Conservation (phyloP, 2,888 invertebrate species). For the Heliconius ethilla region DNA sequence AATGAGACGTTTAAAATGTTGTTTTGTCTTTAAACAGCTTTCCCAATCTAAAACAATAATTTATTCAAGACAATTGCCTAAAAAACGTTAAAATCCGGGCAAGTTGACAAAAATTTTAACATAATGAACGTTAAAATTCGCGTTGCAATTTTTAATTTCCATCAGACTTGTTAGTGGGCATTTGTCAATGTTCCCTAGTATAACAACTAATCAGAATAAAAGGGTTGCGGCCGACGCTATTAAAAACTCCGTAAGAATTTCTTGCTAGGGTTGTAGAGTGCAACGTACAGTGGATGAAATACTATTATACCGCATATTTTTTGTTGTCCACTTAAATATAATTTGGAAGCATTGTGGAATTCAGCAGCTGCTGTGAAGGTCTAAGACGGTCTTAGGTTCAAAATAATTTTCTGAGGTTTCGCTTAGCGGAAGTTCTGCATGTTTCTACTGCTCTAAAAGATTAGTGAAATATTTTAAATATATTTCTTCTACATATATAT, state of each 20-base stretch:
- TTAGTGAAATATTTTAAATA: no score
- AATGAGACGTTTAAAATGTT: background rate
- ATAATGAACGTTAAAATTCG: constrained; percentile 62
- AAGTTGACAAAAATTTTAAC: constrained; percentile 48
- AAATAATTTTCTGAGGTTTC: no score
- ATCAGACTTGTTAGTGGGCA: constrained; percentile 54
- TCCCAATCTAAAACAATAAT: constrained; percentile 27
- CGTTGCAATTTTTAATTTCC: constrained; percentile 64
- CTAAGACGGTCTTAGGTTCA: no score
- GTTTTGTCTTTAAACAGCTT: constrained; percentile 27
- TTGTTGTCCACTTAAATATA: no score
- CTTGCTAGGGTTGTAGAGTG: constrained; percentile 58
- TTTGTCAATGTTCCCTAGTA: constrained; percentile 63
- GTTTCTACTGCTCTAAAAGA: no score
- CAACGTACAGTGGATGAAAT: constrained; percentile 50
- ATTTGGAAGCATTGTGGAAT: no score
- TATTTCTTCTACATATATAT: no score
- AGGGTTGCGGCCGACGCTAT: constrained; percentile 78
- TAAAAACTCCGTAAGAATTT: constrained; percentile 79
- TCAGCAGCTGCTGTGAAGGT: no score
- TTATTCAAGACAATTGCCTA: constrained; percentile 33
- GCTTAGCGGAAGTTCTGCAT: no score
- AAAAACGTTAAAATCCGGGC: constrained; percentile 34
- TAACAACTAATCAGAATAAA: constrained; percentile 81
- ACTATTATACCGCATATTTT: background rate